Conservation (phyloP, 2,113 vertebrate genomes). For the Oreochromis spilurus region DNA sequence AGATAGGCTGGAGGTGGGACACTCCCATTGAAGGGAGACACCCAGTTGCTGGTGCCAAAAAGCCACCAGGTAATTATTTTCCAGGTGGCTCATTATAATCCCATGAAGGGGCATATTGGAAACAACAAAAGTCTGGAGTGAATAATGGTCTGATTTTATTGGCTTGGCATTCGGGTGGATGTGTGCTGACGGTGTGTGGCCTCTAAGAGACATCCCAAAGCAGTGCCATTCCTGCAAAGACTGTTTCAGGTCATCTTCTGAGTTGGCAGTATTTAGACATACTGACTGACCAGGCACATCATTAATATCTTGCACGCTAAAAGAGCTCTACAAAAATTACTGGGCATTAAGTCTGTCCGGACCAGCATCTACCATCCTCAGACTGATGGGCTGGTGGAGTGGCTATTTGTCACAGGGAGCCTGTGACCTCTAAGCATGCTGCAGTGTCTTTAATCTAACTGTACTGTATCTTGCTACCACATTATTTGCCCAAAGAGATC, state of each 20-base stretch:
- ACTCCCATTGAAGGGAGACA: neutral
- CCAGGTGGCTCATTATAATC: neutral
- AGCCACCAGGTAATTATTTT: neutral
- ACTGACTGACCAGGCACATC: neutral
- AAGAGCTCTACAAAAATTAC: neutral
- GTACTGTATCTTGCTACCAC: too few species aligned
- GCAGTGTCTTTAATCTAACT: too few species aligned
- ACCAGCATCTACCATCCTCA: too few species aligned
- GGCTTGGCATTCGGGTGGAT: neutral
- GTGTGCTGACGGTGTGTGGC: neutral
- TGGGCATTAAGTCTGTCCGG: too few species aligned
- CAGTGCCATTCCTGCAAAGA: neutral
- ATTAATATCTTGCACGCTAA: neutral
- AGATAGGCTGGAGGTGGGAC: neutral
- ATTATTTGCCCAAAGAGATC: too few species aligned
- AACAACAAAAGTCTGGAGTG: neutral
- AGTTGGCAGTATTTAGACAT: neutral
- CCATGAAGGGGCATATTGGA: neutral
- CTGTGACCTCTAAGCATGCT: too few species aligned
- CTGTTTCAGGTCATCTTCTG: neutral
- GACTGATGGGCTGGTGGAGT: neutral
- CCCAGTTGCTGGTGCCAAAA: neutral
- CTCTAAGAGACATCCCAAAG: neutral
- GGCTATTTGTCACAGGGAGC: neutral
- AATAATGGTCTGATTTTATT: neutral